Evolutionary conservation across 2,797 vertebrate genomes (phyloP).

Genomic region (Poecilia gillii): DNA sequence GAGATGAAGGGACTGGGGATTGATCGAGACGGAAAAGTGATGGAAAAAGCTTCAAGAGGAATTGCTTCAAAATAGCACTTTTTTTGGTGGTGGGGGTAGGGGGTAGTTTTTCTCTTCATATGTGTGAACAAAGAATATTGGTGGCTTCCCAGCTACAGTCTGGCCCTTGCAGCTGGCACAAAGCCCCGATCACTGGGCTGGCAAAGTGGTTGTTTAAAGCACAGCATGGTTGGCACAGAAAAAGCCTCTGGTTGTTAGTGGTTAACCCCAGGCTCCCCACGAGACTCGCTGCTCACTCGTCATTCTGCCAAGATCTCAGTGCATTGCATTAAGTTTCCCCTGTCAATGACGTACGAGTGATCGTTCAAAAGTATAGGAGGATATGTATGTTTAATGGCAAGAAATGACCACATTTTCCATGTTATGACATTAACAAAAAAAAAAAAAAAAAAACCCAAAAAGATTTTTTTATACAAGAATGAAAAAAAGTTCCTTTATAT

Average conservation of each 20-base stretch:
- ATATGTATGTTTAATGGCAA: constrained; percentile 41
- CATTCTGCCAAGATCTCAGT: constrained; percentile 60
- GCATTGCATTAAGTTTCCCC: constrained; percentile 65
- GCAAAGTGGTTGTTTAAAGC: constrained; percentile 62
- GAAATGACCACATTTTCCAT: constrained; percentile 56
- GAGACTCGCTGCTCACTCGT: constrained; percentile 53
- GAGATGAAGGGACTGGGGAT: constrained; percentile 48
- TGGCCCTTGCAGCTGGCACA: constrained; percentile 65
- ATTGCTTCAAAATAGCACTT: constrained; percentile 54
- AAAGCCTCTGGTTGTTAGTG: constrained; percentile 70
- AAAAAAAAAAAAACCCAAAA: not conserved
- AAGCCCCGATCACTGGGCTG: constrained; percentile 62
- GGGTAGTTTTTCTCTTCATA: constrained; percentile 52
- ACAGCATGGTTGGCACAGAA: constrained; percentile 63
- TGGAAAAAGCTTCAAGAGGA: constrained; percentile 40
- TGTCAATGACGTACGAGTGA: constrained; percentile 60
- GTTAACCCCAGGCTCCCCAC: constrained; percentile 70
- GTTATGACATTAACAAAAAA: constrained; percentile 39
- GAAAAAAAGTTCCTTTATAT: not conserved
- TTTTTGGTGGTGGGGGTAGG: constrained; percentile 29
- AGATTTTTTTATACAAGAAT: not conserved
- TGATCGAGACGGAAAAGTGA: constrained; percentile 34
- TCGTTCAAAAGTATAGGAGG: constrained; percentile 52
- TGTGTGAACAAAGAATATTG: constrained; percentile 71
- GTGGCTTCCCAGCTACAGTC: constrained; percentile 55